Evolutionary conservation across 2,113 vertebrate species (phyloP).

Genomic region (Lagopus leucura): DNA sequence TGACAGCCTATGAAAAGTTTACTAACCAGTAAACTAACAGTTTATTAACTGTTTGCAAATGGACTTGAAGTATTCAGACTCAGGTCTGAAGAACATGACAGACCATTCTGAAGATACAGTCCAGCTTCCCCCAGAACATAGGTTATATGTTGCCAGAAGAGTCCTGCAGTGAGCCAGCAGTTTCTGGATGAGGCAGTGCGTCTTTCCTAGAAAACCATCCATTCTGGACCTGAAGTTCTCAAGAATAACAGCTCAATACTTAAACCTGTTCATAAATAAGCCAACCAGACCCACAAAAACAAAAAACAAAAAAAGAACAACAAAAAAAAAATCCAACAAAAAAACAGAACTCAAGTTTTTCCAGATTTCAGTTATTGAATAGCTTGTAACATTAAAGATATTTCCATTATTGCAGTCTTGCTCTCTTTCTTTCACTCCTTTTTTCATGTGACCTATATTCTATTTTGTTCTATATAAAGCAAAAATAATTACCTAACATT

Average conservation of each 20-base stretch:
- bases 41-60: constrained; percentile 11
- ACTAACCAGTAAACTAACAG: neutral
- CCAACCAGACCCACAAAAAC: too few relatives aligned
- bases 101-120: neutral
- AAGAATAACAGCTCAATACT: neutral
- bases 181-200: neutral
- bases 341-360: neutral
- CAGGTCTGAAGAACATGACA: neutral
- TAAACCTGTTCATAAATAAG: neutral
- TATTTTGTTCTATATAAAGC: neutral
- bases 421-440: neutral
- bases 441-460: constrained; percentile 1
- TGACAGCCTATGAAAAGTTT: constrained; percentile 11
- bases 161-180: neutral
- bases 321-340: neutral
- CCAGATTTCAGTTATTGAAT: neutral
- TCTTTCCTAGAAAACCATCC: constrained; percentile 2
- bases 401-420: neutral
- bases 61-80: neutral
- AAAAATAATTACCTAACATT: constrained; percentile 11
- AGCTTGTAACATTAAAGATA: neutral
- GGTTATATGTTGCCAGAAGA: neutral
- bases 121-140: neutral
- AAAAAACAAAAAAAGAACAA: too few relatives aligned
- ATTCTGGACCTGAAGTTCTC: neutral